Base-by-base conservation (phyloP, 37 sponge, comb jelly and placozoan species). In the Aplysina aerophoba region DNA sequence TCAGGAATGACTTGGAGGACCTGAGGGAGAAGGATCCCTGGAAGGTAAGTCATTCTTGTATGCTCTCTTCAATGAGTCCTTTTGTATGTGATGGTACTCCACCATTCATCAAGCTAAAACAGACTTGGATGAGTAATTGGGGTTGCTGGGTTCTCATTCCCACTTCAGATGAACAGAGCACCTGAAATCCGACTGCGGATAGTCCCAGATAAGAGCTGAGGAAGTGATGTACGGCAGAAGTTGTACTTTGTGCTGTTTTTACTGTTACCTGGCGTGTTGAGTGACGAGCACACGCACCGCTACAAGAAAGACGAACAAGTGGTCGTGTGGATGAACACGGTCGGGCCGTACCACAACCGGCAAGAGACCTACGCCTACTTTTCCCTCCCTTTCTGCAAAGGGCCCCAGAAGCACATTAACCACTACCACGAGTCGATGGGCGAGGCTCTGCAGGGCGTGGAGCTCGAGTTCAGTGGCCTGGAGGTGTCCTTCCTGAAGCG, bases 291-390 rank as follows among this genome's bases (percentile, higher is more conserved):
- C 25, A 33, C 44, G 25, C 69, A 56, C 53, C 81, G 83, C 41
- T 97, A 97, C 80, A 55, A 79, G 54, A 88, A 84, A 5, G 73
- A 84, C 54, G 97, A 97, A 59, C 90, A 97, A 79, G 95, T 97
- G 53, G 95, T 97, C 30, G 39, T 93, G 41, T 97, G 97, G 97
- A 95, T 97, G 93, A 97, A 97, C 85, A 95, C 97, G 16, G 93
- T 97, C 15, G 96, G 97, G 1, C 97, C 97, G 0, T 97, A 97
- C 56, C 97, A 97, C 86, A 97, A 97, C 86, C 81, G 96, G 59
- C 97, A 97, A 44, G 97, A 97, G 87, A 97, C 97, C 25, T 97
- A 97, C 83, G 67, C 57, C 15, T 97, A 93, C 79, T 97, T 89
- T 88, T 91, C 93, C 0, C 84, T 97, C 31, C 97, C 97, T 14